Base-by-base conservation (phyloP, 2,888 invertebrate genomes). In the Drosophila yooni region DNA sequence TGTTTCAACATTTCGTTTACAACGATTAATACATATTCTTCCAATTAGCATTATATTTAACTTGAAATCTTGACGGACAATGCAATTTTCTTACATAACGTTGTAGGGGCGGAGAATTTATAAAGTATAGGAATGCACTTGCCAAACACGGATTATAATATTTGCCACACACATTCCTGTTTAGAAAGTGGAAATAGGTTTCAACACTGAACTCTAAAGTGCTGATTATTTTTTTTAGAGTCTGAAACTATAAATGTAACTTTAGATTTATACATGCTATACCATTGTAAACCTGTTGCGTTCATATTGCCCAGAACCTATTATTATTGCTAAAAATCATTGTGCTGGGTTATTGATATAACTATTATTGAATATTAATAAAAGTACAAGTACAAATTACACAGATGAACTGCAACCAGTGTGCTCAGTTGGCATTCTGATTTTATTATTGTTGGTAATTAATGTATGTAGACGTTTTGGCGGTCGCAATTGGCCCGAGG, bases 401-500 rank as follows among this genome's bases (percentile, higher is more conserved):
- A 31, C 40, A 48, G 31, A n/a, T 27, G 40, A 57, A 59, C 36
- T 71, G 56, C 43, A 65, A 79, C 83, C 89, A 84, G 74, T 84
- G 83, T 89, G 70, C 69, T 36, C 48, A 13, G 43, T n/a, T 54
- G 58, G 62, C 72, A 81, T 46, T 54, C 56, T 69, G 73, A 64
- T 51, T 76, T 77, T 76, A 52, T 86, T 89, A 66, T 75, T 43
- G 33, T 57, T 15, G 38, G 77, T 82, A 85, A 89, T 89, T 89
- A 89, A 87, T 83, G 84, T 84, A 87, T 80, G 88, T 87, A 73
- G 75, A 84, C 69, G 81, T 61, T 79, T 83, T 79, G 81, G 88
- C 89, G 84, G 84, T 69, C 88, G 72, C 66, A 54, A 66, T 81
- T 83, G 63, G 81, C 75, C 65, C 27, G 67, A 61, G 70, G 87